These are phyloP conservation scores for Drosophila paranaensis DNA, from an alignment of 2,888 invertebrate genomes.

Conservation along the genomic window DNA sequence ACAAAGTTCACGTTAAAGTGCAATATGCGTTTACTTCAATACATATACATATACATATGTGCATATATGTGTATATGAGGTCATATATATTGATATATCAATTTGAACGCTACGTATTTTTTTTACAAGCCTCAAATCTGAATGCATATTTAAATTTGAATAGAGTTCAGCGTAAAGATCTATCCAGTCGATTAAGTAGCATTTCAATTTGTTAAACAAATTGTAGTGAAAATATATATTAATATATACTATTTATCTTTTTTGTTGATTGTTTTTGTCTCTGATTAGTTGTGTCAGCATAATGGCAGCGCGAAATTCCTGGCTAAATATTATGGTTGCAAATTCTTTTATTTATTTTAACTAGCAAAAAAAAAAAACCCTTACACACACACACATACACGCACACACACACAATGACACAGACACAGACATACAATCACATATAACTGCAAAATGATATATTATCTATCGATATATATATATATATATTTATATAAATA, in stretches of 20 bases:
- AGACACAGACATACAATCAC: slow-evolving; percentile 21
- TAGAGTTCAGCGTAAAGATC: not conserved
- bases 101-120: slow-evolving; percentile 20
- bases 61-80: not conserved
- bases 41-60: slow-evolving; percentile 1
- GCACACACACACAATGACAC: not conserved
- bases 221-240: slow-evolving; percentile 3
- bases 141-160: slow-evolving; percentile 15
- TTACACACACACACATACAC: slow-evolving; percentile 15
- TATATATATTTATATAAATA: slow-evolving; percentile 30
- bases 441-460: slow-evolving; percentile 22
- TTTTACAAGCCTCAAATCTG: slow-evolving; percentile 12
- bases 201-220: slow-evolving; percentile 55
- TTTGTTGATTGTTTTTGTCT: not conserved
- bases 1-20: slow-evolving; percentile 70
- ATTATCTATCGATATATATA: slow-evolving; percentile 27
- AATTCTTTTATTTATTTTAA: slow-evolving; percentile 24
- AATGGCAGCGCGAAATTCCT: slow-evolving; percentile 30
- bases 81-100: not conserved
- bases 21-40: slow-evolving; percentile 64
- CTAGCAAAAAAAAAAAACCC: slow-evolving; percentile 25
- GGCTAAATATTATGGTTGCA: slow-evolving; percentile 2
- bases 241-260: not conserved
- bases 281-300: not conserved
- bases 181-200: slow-evolving; percentile 11